Evolutionary conservation across 2,888 invertebrate genomes (phyloP), one percentile per base, ranked within the genome.

Genomic region (Tetanocera ferruginea): DNA sequence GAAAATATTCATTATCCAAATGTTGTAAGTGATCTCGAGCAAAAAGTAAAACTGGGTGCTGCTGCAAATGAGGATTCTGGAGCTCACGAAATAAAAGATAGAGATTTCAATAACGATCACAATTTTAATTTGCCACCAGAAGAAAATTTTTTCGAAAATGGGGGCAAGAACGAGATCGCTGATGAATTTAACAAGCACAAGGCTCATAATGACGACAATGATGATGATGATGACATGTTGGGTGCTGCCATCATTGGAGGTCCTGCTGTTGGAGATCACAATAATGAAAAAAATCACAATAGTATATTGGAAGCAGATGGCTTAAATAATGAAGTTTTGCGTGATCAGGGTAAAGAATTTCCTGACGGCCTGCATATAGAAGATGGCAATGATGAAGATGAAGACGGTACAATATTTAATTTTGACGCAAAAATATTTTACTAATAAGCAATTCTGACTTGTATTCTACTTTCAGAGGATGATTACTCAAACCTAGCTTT

Each of bases 401-500:
- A 91, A 83, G 91, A 91, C 85, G 91, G 91, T 91, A 85, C 85
- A 81, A 82, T 49, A 14, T 9, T 19, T 55, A 11, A 37, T 34
- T 31, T n/a, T 49, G 23, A 31, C 6, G 9, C 23, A 25, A 52
- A 34, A 57, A 67, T 64, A 49, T 31, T 19, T 72, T 37, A n/a
- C n/a, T n/a, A 43, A 69, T 66, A 34, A 5, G 5, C n/a, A 55
- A 17, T 37, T n/a, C 9, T 37, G 19, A 8, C 23, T 43, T 14
- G 19, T 64, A 37, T 72, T 71, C 75, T 75, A 31, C 74, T 85
- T 84, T 49, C 85, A 91, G 90, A 91, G 87, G 92, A 91, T 85
- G 91, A 90, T 80, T 91, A 91, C 81, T 91, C 90, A 76, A 91
- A 91, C 85, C 89, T 87, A 57, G 90, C 89, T 71, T 90, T 86